Evolutionary conservation across 2,888 invertebrate genomes (phyloP).

Genomic region (Apodemia zela): DNA sequence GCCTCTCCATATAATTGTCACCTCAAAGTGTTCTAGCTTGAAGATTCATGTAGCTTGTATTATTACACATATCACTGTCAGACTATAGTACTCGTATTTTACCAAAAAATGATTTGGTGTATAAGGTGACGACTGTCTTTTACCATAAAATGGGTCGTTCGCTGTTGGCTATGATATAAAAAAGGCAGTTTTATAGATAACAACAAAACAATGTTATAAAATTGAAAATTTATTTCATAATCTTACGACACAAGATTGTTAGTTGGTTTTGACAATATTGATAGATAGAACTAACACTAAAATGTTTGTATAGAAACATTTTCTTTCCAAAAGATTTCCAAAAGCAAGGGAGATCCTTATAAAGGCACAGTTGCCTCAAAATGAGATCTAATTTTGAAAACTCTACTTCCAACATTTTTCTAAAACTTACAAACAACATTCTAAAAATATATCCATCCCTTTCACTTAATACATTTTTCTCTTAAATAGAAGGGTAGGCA

Average conservation of each 20-base stretch:
- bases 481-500: slow-evolving; percentile 54
- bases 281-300: slow-evolving; percentile 48
- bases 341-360: slow-evolving; percentile 66
- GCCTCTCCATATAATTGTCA: too few species aligned
- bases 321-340: slow-evolving; percentile 46
- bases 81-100: too few species aligned
- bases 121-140: too few species aligned
- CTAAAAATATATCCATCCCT: slow-evolving; percentile 45
- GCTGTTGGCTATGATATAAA: too few species aligned
- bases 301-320: slow-evolving; percentile 50
- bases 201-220: slow-evolving; percentile 24
- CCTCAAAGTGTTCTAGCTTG: too few species aligned
- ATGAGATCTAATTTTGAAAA: slow-evolving; percentile 75
- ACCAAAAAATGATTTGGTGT: too few species aligned
- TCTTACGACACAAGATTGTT: slow-evolving; percentile 58
- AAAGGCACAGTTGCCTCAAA: slow-evolving; percentile 58
- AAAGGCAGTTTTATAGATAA: neutral
- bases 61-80: too few species aligned
- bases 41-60: too few species aligned
- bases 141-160: too few species aligned
- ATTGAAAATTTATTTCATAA: slow-evolving; percentile 59
- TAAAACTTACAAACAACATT: slow-evolving; percentile 52
- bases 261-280: slow-evolving; percentile 52
- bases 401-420: slow-evolving; percentile 55
- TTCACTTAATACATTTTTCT: slow-evolving; percentile 66